Conservation (phyloP, 2,797 vertebrate species). For the Malacoraja senta region DNA sequence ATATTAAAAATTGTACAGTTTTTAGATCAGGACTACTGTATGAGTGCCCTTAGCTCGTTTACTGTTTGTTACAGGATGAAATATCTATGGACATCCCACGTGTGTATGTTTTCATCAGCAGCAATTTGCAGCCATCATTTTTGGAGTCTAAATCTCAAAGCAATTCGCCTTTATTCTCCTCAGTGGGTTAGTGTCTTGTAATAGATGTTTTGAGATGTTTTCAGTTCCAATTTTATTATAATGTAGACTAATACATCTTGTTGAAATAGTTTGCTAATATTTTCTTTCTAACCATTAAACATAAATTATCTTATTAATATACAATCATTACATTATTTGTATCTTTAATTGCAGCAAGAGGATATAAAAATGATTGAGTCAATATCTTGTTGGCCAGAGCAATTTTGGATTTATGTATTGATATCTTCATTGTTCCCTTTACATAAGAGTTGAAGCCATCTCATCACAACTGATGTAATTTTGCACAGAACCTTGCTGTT, state of each 20-base stretch:
- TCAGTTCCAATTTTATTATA: not conserved
- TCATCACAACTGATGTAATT: not conserved
- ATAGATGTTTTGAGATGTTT: not conserved
- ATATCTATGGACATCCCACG: constrained; percentile 92
- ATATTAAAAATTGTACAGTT: not conserved
- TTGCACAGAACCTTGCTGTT: not conserved
- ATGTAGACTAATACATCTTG: not conserved
- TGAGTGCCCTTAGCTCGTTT: constrained; percentile 31
- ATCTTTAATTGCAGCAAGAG: not conserved
- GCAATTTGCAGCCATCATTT: constrained; percentile 77
- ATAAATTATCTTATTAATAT: not conserved
- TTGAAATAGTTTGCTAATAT: not conserved
- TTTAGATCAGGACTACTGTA: not conserved
- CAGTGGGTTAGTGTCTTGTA: constrained; percentile 56
- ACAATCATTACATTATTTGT: not conserved
- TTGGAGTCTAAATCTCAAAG: constrained; percentile 70
- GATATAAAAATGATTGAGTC: not conserved
- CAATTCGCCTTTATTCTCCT: constrained; percentile 65
- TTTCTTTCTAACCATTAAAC: not conserved
- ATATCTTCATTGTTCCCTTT: not conserved
- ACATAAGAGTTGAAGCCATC: not conserved
- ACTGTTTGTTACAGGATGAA: constrained; percentile 75
- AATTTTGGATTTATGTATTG: not conserved
- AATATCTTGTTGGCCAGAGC: not conserved
- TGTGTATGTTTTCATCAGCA: constrained; percentile 87